A percentile compares a stretch with the other conserved stretches of the same genome.
These are phyloP conservation scores for Pantherophis guttatus DNA, from an alignment of 2,113 vertebrate species.

Conservation along the genomic window DNA sequence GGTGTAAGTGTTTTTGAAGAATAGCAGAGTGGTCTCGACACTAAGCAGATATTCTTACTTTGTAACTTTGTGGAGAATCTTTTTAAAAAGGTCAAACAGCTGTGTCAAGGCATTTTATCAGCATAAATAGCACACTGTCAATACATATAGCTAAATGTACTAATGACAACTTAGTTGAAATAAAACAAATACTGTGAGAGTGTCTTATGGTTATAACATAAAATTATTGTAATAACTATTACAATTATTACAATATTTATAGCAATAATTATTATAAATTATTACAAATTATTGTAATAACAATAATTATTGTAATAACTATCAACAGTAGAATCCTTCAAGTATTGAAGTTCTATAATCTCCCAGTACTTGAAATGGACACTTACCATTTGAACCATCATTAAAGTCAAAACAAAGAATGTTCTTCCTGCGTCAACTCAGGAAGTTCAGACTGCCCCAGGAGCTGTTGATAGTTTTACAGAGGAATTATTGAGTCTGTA, in stretches of 20 bases:
- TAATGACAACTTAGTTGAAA: slow-evolving; percentile 5
- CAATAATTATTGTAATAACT: background rate
- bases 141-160: background rate
- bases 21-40: background rate
- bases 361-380: background rate
- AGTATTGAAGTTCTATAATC: background rate
- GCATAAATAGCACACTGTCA: background rate
- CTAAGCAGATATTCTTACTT: background rate
- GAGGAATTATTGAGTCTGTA: background rate
- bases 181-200: background rate
- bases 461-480: background rate
- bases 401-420: background rate
- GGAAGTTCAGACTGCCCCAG: background rate
- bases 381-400: background rate
- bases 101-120: background rate
- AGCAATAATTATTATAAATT: background rate
- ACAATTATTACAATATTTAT: background rate
- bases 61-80: background rate
- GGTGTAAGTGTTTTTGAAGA: background rate
- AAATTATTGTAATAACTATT: background rate
- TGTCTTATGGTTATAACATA: background rate
- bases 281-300: background rate
- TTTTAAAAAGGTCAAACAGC: background rate
- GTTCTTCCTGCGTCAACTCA: background rate
- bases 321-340: background rate